phyloP scores from a whole-genome alignment of 2,888 invertebrate genomes.

The Pegoplata infirma region DNA sequence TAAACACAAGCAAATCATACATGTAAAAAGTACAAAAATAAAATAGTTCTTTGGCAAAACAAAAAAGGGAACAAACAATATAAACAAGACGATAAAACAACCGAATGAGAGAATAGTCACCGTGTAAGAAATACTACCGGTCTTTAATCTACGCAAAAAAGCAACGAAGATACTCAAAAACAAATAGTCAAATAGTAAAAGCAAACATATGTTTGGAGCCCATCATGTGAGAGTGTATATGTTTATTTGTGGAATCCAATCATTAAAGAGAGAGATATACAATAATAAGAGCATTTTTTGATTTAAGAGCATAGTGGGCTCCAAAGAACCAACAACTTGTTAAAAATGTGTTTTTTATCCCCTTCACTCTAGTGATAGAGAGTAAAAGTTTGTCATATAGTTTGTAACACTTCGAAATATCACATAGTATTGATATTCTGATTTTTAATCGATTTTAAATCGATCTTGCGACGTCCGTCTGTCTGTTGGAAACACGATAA shows the following conservation, averaged over 20 bases:
- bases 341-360: too few relatives aligned
- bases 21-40: not conserved
- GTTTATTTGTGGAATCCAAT: not conserved
- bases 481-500: too few relatives aligned
- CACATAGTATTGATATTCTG: too few relatives aligned
- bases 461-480: too few relatives aligned
- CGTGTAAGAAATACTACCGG: not conserved
- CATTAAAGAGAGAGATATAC: not conserved
- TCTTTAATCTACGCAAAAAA: not conserved
- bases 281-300: not conserved
- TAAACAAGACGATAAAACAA: not conserved
- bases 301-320: slow-evolving; percentile 20
- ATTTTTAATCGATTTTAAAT: too few relatives aligned
- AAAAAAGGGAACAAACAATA: not conserved
- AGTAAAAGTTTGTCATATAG: too few relatives aligned
- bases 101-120: too few relatives aligned
- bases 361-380: too few relatives aligned
- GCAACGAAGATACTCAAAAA: not conserved
- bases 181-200: not conserved
- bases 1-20: not conserved
- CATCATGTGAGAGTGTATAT: not conserved
- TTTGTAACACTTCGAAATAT: too few relatives aligned
- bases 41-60: not conserved
- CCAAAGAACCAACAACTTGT: slow-evolving; percentile 36
- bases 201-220: not conserved